phyloP scores from a whole-genome alignment of 64 coral and sea anemone species.

The Platygyra sinensis region DNA sequence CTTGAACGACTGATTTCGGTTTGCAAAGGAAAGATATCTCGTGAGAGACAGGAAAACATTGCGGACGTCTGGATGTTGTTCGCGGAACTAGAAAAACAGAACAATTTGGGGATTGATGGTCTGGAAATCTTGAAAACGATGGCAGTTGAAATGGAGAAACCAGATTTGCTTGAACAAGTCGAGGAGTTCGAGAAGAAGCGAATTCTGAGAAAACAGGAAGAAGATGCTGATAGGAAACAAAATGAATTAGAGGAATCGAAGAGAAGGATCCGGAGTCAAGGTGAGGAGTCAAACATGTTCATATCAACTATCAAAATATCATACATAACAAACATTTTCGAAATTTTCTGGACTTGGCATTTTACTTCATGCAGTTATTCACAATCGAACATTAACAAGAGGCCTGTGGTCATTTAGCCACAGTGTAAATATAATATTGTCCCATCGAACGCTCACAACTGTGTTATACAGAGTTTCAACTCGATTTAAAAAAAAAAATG shows the following conservation, averaged over 20 bases:
- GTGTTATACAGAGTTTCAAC: too few species aligned
- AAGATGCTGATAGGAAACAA: not conserved
- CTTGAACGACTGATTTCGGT: not conserved
- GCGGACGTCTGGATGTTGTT: not conserved
- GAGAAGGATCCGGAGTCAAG: slow-evolving; percentile 31
- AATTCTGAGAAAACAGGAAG: slow-evolving; percentile 9
- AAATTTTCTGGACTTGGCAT: too few species aligned
- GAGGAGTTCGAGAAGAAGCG: not conserved
- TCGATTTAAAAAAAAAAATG: too few species aligned
- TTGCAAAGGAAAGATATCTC: not conserved
- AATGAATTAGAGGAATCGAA: not conserved
- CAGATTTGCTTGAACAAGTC: not conserved
- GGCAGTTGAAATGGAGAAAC: not conserved
- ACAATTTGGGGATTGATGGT: not conserved
- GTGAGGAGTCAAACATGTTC: not conserved
- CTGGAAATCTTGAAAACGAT: not conserved
- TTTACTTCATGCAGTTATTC: too few species aligned
- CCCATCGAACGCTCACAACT: too few species aligned
- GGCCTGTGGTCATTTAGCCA: too few species aligned
- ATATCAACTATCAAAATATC: too few species aligned
- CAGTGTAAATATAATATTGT: too few species aligned
- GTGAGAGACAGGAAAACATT: not conserved
- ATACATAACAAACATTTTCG: too few species aligned
- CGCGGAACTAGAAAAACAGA: not conserved
- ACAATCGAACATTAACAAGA: too few species aligned